phyloP scores from a whole-genome alignment of 2,113 vertebrate genomes.

The Carlito syrichta region DNA sequence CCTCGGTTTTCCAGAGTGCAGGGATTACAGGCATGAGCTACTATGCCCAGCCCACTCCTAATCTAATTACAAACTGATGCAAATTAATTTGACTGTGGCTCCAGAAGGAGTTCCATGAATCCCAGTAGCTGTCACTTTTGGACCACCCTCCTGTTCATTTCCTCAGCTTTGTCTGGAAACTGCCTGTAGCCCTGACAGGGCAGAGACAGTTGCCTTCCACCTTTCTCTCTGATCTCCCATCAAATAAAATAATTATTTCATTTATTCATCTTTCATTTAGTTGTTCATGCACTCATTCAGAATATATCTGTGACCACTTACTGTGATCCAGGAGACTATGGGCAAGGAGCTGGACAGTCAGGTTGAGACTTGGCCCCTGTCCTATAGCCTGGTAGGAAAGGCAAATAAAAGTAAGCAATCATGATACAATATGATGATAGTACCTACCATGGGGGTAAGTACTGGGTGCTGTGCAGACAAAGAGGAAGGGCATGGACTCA shows the following conservation, averaged over 20 bases:
- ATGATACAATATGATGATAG: not conserved
- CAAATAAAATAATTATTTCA: constrained; percentile 7
- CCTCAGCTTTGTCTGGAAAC: constrained; percentile 21
- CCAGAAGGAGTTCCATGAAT: constrained; percentile 39
- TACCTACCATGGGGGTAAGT: not conserved
- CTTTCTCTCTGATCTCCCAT: not conserved
- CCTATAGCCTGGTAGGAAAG: not conserved
- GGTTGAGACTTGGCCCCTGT: not conserved
- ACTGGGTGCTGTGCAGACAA: not conserved
- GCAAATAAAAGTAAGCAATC: not conserved
- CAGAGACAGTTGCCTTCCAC: not conserved
- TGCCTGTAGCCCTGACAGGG: not conserved
- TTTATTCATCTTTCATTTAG: not conserved
- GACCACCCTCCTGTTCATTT: not conserved
- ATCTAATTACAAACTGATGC: constrained; percentile 68
- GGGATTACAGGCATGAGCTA: no score
- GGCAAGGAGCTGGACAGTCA: not conserved
- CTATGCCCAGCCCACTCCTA: no score
- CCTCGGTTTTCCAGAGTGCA: no score
- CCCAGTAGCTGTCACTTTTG: not conserved
- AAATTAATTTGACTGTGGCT: constrained; percentile 63
- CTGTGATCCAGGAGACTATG: not conserved
- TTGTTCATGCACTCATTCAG: not conserved
- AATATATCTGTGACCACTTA: not conserved
- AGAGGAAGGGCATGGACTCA: not conserved